Evolutionary conservation across 2,797 vertebrate genomes (phyloP), one percentile per base, ranked within the genome.

Genomic region (Myotis vivesi): DNA sequence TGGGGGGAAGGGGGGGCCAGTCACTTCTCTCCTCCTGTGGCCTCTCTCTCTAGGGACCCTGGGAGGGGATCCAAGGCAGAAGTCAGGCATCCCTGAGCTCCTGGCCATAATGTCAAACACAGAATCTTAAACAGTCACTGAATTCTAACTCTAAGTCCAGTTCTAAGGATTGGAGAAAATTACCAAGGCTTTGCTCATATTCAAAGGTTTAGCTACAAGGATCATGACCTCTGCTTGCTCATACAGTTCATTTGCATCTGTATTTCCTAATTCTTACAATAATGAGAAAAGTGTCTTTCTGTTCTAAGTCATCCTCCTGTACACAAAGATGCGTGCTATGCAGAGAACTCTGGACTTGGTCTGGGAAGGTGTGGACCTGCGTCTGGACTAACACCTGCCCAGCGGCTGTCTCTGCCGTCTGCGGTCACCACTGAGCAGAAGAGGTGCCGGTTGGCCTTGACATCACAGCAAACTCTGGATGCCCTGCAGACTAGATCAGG

Each of bases 401-500:
- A 33, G 62, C n/a, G 8, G 16, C 30, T 19, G 62, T 33, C 15
- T 19, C 62, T 66, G n/a, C 12, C 30, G 7, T 19, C 62, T 66
- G 62, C 62, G 16, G 30, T 33, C n/a, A 66, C 62, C 62, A 8
- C 30, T 66, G 62, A 64, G 64, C n/a, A 10, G 64, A 68, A 36
- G n/a, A 36, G 64, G 66, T 36, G 33, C 64, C 1, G 30, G 59
- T 62, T 62, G 1, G 2, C 16, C n/a, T 33, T 66, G 23, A 49
- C 0, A 25, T 13, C 15, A 6, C 2, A 2, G 10, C 13, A 15
- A 38, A 46, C 10, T 2, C 2, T 1, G 6, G 41, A 57, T 0
- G 5, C n/a, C 51, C n/a, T 36, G 8, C 0, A 8, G 62, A 23
- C 20, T 2, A 55, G 30, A 25, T 13, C 72, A 7, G 0, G 30